These are phyloP conservation scores for Parasteatoda tepidariorum DNA, from an alignment of 1,140 invertebrate species.

Conservation along the genomic window DNA sequence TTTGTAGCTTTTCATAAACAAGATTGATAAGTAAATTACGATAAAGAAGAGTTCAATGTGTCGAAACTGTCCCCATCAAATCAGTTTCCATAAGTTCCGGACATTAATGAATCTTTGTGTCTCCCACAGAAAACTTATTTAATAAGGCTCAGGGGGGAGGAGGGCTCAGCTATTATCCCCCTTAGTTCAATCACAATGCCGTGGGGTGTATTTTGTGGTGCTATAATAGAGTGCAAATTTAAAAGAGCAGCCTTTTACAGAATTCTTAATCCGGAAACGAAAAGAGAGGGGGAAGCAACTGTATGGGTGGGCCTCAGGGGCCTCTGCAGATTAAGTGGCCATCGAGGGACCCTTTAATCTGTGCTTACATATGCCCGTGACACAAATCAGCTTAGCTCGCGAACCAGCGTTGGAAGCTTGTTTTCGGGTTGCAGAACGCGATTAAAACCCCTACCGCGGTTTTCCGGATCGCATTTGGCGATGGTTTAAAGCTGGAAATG, in stretches of 20 bases:
- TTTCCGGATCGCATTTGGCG: neutral
- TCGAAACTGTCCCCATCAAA: no score
- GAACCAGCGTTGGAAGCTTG: constrained; percentile 2
- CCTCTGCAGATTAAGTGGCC: constrained; percentile 48
- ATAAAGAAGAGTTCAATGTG: no score
- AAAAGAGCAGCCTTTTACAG: constrained; percentile 27
- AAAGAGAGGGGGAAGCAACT: neutral
- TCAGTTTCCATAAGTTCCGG: no score
- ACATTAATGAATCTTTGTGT: no score
- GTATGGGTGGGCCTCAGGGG: constrained; percentile 31
- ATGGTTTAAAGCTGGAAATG: neutral
- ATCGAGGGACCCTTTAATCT: constrained; percentile 51
- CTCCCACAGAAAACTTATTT: no score
- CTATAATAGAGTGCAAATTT: constrained; percentile 18
- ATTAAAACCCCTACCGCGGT: neutral
- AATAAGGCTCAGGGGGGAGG: neutral
- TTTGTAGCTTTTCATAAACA: no score
- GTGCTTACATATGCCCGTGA: constrained; percentile 58
- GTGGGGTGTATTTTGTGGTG: neutral
- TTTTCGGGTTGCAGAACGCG: neutral
- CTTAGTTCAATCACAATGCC: neutral
- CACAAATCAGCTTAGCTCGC: constrained; percentile 56
- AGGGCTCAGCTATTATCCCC: neutral
- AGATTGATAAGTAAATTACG: no score
- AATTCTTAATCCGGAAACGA: constrained; percentile 31